phyloP scores from a whole-genome alignment of 2,797 vertebrate genomes.

The Fringilla coelebs region DNA sequence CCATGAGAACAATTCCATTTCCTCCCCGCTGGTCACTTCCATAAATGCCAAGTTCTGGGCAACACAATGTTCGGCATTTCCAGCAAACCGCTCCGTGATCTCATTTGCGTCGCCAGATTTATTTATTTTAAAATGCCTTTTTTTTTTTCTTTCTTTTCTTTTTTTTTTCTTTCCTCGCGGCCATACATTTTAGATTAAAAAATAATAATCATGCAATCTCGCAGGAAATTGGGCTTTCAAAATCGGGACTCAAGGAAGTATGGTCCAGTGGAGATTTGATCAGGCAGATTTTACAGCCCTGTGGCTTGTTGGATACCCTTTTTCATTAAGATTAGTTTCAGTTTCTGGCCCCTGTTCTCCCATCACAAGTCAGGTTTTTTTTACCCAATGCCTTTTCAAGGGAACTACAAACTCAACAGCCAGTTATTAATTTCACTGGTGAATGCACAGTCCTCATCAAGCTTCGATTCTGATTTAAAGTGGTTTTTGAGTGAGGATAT shows the following conservation, averaged over 20 bases:
- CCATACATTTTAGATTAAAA: conserved; percentile 59
- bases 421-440: conserved; percentile 3
- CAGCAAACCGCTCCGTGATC: background rate
- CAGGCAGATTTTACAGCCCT: conserved; percentile 16
- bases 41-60: conserved; percentile 49
- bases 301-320: background rate
- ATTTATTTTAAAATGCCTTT: background rate
- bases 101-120: background rate
- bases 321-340: conserved; percentile 29
- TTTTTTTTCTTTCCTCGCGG: background rate
- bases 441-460: background rate
- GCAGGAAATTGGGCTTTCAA: conserved; percentile 41
- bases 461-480: background rate
- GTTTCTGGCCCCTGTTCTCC: background rate
- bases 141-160: background rate
- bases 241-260: background rate
- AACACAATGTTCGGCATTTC: conserved; percentile 40
- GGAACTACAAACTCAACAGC: conserved; percentile 14
- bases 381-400: background rate
- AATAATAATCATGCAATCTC: conserved; percentile 38
- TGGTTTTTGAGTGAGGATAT: conserved; percentile 31
- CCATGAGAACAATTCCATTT: conserved; percentile 33
- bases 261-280: background rate
- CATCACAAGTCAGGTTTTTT: background rate
- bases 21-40: conserved; percentile 34